phyloP scores from a whole-genome alignment of 2,888 invertebrate genomes.

The Tenthredo notha region DNA sequence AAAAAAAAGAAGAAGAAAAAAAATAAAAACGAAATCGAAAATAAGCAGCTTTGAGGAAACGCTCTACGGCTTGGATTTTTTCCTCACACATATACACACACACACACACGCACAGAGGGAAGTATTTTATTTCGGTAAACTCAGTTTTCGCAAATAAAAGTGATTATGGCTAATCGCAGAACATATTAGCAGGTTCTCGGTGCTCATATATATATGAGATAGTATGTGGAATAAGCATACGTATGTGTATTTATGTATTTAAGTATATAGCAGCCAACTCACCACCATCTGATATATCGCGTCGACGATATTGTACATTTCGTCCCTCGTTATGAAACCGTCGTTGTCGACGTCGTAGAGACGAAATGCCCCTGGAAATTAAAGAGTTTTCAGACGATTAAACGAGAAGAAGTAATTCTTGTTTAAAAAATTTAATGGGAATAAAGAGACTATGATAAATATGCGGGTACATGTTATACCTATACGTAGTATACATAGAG shows the following conservation, averaged over 20 bases:
- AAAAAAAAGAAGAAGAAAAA: not conserved
- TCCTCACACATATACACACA: too few relatives aligned
- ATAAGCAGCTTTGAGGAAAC: not conserved
- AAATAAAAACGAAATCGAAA: not conserved
- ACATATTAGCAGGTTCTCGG: not conserved
- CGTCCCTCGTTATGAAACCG: constrained; percentile 96
- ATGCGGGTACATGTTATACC: not conserved
- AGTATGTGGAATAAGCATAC: too few relatives aligned
- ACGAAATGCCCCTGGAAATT: constrained; percentile 93
- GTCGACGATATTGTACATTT: constrained; percentile 98
- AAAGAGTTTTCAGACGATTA: constrained; percentile 46
- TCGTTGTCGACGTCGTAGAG: constrained; percentile 98
- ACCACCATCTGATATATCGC: constrained; percentile 99
- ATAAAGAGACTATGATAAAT: too few relatives aligned
- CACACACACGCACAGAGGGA: too few relatives aligned
- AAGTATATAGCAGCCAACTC: constrained; percentile 78
- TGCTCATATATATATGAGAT: too few relatives aligned
- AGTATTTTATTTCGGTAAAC: too few relatives aligned
- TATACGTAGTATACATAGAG: not conserved
- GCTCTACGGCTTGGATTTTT: not conserved
- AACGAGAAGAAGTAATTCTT: not conserved
- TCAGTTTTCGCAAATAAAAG: too few relatives aligned
- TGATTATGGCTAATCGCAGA: not conserved
- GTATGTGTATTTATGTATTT: not conserved
- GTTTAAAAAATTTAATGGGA: not conserved